Evolutionary conservation across 2,888 invertebrate genomes (phyloP).

Genomic region (Eristalis intricaria): DNA sequence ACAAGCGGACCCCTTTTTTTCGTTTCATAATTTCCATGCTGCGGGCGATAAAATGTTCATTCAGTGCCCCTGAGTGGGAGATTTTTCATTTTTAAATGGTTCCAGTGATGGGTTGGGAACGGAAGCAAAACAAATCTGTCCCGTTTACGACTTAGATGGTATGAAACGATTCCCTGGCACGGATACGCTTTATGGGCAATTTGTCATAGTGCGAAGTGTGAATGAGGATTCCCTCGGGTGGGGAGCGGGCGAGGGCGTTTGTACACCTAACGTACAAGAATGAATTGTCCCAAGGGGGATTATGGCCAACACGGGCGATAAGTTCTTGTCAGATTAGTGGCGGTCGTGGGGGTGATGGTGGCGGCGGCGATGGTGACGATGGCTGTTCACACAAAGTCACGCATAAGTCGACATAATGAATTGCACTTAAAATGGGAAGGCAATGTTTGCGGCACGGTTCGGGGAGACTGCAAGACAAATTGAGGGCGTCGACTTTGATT

Average conservation of each 20-base stretch:
- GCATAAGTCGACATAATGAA: background rate
- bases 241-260: background rate
- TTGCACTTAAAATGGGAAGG: background rate
- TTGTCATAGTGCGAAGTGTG: slow-evolving; percentile 5
- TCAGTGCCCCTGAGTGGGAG: slow-evolving; percentile 7
- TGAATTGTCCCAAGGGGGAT: slow-evolving; percentile 1
- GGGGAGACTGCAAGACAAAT: background rate
- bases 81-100: slow-evolving; percentile 23
- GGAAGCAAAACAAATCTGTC: slow-evolving; percentile 17
- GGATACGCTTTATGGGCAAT: slow-evolving; percentile 13
- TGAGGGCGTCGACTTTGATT: no score
- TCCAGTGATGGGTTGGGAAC: background rate
- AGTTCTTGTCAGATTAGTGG: slow-evolving; percentile 42
- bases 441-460: background rate
- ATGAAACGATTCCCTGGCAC: background rate
- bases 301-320: slow-evolving; percentile 51
- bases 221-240: background rate
- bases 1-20: background rate
- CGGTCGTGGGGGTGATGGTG: background rate
- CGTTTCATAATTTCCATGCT: slow-evolving; percentile 22
- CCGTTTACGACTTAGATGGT: background rate
- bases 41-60: slow-evolving; percentile 40
- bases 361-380: background rate
- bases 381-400: background rate
- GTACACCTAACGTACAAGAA: background rate